Conservation (phyloP, 2,888 invertebrate species). For the Tortricodes alternella region DNA sequence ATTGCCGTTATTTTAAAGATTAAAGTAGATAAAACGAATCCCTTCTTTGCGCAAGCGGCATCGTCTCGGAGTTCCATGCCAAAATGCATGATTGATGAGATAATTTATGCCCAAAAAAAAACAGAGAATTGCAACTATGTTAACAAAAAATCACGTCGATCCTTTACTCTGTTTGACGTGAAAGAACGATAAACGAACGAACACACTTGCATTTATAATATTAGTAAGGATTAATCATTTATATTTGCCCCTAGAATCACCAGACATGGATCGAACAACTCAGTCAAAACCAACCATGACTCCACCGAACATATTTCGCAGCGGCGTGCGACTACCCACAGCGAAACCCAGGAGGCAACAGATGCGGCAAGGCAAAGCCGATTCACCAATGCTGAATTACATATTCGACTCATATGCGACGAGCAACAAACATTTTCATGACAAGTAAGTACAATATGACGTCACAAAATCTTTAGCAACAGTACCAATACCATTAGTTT, state of each 20-base stretch:
- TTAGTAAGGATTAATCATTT: no score
- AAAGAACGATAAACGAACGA: no score
- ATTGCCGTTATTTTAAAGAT: no score
- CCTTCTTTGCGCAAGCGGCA: no score
- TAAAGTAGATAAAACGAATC: no score
- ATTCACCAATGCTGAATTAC: constrained; percentile 88
- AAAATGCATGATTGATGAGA: no score
- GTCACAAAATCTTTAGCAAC: background rate
- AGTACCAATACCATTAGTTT: background rate
- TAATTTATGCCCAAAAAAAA: no score
- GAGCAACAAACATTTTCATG: constrained; percentile 87
- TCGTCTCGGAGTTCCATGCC: no score
- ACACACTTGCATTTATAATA: no score
- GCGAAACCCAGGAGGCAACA: constrained; percentile 55
- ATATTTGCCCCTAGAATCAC: constrained; percentile 13
- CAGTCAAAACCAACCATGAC: constrained; percentile 46
- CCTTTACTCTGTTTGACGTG: no score
- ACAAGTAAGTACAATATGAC: constrained; percentile 62
- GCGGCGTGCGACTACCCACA: constrained; percentile 38
- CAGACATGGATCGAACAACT: constrained; percentile 24
- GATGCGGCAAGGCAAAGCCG: constrained; percentile 78
- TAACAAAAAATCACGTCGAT: no score
- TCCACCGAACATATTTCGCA: constrained; percentile 36
- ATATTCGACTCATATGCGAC: constrained; percentile 88
- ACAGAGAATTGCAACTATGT: no score